These are phyloP conservation scores for Rhagoletis zephyria DNA, from an alignment of 1,140 invertebrate genomes.

Conservation along the genomic window DNA sequence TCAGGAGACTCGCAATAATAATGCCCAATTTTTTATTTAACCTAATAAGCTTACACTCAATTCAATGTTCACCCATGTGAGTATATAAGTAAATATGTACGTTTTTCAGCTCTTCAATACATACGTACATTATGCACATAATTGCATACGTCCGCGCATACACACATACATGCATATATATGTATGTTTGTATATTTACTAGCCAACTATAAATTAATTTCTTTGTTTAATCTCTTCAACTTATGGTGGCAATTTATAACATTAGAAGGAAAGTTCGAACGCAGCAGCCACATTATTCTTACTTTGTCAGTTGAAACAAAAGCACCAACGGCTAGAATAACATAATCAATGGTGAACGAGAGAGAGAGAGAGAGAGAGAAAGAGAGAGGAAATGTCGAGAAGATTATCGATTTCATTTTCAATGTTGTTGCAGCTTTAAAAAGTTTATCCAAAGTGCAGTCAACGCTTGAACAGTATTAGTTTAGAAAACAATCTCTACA, in stretches of 20 bases:
- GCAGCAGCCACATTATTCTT: constrained; percentile 46
- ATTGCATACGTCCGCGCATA: background rate
- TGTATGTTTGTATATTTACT: background rate
- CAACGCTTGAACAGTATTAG: background rate
- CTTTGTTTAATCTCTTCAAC: constrained; percentile 46
- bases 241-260: constrained; percentile 47
- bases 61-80: no score
- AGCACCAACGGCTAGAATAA: constrained; percentile 21
- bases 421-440: constrained; percentile 12
- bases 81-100: no score
- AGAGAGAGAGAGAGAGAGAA: background rate
- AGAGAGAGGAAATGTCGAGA: background rate
- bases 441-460: constrained; percentile 41
- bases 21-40: no score
- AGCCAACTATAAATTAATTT: constrained; percentile 35
- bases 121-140: background rate
- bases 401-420: constrained; percentile 48
- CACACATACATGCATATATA: background rate
- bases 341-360: background rate
- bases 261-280: constrained; percentile 32
- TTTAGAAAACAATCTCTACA: constrained; percentile 3
- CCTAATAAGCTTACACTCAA: no score
- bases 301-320: constrained; percentile 38
- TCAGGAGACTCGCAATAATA: no score
- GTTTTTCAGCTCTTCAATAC: no score